These are phyloP conservation scores for Malthinus flaveolus DNA, from an alignment of 2,888 invertebrate species.

Conservation along the genomic window DNA sequence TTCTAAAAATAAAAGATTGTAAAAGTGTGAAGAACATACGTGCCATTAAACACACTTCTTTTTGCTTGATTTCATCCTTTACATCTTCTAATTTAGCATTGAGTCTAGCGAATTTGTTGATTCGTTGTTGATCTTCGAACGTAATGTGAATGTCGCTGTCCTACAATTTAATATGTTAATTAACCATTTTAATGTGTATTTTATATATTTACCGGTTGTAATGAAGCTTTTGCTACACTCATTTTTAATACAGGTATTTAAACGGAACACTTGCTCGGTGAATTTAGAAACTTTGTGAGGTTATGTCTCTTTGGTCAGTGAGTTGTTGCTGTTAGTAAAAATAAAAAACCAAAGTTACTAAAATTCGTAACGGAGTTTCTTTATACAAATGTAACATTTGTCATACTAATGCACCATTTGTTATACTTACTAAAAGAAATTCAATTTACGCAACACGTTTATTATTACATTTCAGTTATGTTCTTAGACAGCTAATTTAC, in stretches of 20 bases:
- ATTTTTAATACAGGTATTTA: conserved; percentile 21
- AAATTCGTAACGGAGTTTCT: not conserved
- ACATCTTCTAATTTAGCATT: conserved; percentile 91
- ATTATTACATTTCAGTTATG: conserved; percentile 45
- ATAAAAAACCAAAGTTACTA: not conserved
- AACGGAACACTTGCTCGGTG: not conserved
- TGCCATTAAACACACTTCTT: conserved; percentile 61
- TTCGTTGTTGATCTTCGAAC: conserved; percentile 95
- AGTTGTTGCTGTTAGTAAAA: too few species aligned
- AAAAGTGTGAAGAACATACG: not conserved
- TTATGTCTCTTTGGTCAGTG: too few species aligned
- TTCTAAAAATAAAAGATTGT: conserved; percentile 58
- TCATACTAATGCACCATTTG: too few species aligned
- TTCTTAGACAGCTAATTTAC: conserved; percentile 54
- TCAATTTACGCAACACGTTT: conserved; percentile 45
- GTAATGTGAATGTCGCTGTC: conserved; percentile 93
- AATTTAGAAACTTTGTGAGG: not conserved
- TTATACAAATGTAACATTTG: not conserved
- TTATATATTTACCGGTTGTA: conserved; percentile 66
- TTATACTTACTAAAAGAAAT: too few species aligned
- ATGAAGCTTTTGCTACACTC: conserved; percentile 64
- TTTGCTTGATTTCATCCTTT: conserved; percentile 82
- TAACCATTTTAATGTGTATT: conserved; percentile 7
- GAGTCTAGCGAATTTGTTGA: conserved; percentile 92
- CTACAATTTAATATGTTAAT: conserved; percentile 51